A percentile compares a stretch with the other conserved stretches of the same genome.
These are phyloP conservation scores for Eucriotettix oculatus DNA, from an alignment of 2,888 invertebrate species.

Conservation along the genomic window DNA sequence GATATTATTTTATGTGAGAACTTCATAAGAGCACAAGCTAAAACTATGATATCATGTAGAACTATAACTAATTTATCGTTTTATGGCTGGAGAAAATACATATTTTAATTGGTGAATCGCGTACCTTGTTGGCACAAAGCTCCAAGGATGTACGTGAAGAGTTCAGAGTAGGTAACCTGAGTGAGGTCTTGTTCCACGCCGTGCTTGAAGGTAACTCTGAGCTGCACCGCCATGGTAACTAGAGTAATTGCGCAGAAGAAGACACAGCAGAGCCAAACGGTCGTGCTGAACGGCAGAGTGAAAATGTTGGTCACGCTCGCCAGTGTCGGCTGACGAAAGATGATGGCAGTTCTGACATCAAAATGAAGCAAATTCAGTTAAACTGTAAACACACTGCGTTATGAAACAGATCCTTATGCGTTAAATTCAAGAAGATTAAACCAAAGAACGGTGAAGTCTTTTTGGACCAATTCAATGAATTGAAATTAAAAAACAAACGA, in stretches of 20 bases:
- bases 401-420: no score
- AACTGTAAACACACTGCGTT: not conserved
- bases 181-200: not conserved
- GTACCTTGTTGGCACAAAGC: slow-evolving; percentile 12
- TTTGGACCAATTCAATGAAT: no score
- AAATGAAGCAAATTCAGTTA: not conserved
- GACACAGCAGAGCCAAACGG: slow-evolving; percentile 7
- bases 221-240: slow-evolving; percentile 1
- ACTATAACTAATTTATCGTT: no score
- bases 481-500: no score
- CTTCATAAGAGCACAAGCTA: no score
- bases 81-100: no score
- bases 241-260: slow-evolving; percentile 2
- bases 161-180: slow-evolving; percentile 1
- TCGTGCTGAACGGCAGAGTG: slow-evolving; percentile 5
- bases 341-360: slow-evolving; percentile 37
- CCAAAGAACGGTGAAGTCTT: not conserved
- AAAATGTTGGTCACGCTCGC: slow-evolving; percentile 41
- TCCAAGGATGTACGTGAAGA: slow-evolving; percentile 7
- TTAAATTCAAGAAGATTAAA: not conserved
- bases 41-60: no score
- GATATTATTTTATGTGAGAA: no score
- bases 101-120: no score
- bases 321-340: slow-evolving; percentile 54
- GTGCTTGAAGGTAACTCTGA: not conserved